A percentile compares a stretch with the other conserved stretches of the same genome.
These are phyloP conservation scores for Pyrgilauda ruficollis DNA, from an alignment of 2,113 vertebrate genomes.

Conservation along the genomic window DNA sequence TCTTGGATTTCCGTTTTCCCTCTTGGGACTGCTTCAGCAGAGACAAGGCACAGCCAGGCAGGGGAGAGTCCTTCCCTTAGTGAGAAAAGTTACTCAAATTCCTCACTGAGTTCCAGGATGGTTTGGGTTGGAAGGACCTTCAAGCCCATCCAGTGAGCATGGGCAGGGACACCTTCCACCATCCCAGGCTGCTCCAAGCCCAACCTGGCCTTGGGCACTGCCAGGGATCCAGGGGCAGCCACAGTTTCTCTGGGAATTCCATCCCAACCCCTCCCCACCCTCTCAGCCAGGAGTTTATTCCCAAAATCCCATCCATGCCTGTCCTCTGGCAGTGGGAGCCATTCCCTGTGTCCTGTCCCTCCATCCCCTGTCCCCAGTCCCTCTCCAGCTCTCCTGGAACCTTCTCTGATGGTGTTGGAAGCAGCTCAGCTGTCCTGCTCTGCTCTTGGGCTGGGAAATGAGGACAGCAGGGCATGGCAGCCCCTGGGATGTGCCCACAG, in stretches of 20 bases:
- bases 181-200: not conserved
- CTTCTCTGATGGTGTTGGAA: not conserved
- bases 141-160: fast-evolving
- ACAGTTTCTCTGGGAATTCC: not conserved
- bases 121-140: not conserved
- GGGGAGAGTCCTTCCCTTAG: not conserved
- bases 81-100: not conserved
- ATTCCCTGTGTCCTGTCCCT: not conserved
- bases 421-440: not conserved
- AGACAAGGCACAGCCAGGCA: not conserved
- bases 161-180: not conserved
- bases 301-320: fast-evolving
- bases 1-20: not conserved
- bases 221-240: not conserved
- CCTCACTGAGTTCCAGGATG: fast-evolving
- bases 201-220: not conserved
- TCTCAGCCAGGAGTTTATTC: fast-evolving
- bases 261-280: fast-evolving
- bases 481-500: not conserved
- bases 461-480: not conserved
- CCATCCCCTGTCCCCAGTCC: not conserved
- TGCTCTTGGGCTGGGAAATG: not conserved
- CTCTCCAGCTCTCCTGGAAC: not conserved
- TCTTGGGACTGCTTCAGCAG: not conserved
- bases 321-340: fast-evolving